These are phyloP conservation scores for Tonatia bakeri DNA, from an alignment of 2,113 vertebrate species.

Conservation along the genomic window DNA sequence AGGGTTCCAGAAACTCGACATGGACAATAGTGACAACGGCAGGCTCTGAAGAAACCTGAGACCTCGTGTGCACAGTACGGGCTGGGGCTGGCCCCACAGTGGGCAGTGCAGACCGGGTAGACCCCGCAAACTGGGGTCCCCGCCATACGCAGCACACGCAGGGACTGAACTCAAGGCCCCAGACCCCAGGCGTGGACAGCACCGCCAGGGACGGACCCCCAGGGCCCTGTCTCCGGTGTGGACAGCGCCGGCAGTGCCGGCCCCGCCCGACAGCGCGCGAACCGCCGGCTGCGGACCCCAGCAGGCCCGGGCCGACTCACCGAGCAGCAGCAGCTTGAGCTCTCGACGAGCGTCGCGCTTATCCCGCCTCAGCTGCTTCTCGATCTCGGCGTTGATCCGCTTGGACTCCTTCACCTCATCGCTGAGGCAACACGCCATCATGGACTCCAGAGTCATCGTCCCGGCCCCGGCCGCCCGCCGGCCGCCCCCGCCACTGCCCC, in stretches of 20 bases:
- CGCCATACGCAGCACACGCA: neutral
- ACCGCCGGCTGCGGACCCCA: neutral
- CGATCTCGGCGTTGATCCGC: conserved; percentile 94
- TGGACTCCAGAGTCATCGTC: conserved; percentile 81
- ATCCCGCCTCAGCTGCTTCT: conserved; percentile 93
- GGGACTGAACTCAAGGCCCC: too few relatives aligned
- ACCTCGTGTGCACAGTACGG: neutral
- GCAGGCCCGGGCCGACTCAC: conserved; percentile 75
- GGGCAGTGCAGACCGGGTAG: neutral
- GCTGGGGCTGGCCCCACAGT: neutral
- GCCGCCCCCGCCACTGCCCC: conserved; percentile 70
- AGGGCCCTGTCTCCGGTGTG: neutral
- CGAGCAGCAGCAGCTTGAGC: conserved; percentile 92
- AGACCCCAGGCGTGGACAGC: neutral
- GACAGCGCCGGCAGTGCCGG: neutral
- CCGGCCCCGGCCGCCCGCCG: conserved; percentile 39
- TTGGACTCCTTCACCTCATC: conserved; percentile 97
- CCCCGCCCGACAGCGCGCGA: neutral
- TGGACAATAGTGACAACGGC: neutral
- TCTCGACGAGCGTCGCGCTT: conserved; percentile 91
- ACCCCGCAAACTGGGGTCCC: neutral
- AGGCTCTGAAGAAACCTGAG: neutral
- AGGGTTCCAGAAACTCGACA: neutral
- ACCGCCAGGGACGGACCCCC: neutral
- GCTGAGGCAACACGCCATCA: conserved; percentile 97